Percentiles rank a stretch among this genome's conserved stretches.
phyloP scores from a whole-genome alignment of 2,888 invertebrate species.

The Brenthis daphne region DNA sequence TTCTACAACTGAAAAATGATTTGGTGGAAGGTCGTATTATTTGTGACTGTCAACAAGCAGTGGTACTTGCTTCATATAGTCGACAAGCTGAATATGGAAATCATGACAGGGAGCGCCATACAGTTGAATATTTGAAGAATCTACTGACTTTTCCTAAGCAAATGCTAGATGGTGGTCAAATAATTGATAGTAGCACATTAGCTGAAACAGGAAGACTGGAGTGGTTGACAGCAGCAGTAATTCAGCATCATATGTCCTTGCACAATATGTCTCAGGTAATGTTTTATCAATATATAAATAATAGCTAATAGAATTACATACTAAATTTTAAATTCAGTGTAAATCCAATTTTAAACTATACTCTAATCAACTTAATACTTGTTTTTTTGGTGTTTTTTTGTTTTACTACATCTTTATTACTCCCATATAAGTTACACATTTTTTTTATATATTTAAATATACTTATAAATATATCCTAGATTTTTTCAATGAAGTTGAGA shows the following conservation, averaged over 20 bases:
- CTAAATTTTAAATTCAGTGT: neutral
- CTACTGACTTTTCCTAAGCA: conserved; percentile 96
- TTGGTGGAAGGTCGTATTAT: conserved; percentile 95
- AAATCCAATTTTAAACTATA: neutral
- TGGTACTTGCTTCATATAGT: conserved; percentile 95
- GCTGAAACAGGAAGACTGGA: conserved; percentile 88
- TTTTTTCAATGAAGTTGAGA: too few species aligned
- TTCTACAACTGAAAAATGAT: conserved; percentile 96
- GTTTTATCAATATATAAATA: neutral
- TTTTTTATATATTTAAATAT: too few species aligned
- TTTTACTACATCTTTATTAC: too few species aligned
- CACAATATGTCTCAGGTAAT: conserved; percentile 87
- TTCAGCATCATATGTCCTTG: conserved; percentile 87
- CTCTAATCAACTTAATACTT: too few species aligned
- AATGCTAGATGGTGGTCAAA: conserved; percentile 75
- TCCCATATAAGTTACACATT: too few species aligned
- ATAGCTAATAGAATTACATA: neutral
- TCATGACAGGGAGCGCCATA: conserved; percentile 92
- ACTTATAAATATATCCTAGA: too few species aligned
- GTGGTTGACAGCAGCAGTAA: conserved; percentile 89
- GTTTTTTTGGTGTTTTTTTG: too few species aligned
- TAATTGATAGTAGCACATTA: conserved; percentile 74
- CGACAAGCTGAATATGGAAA: conserved; percentile 99
- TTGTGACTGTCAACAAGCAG: conserved; percentile 95
- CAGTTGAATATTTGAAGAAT: conserved; percentile 95